Percentiles rank a stretch among this genome's conserved stretches.
Evolutionary conservation across 2,797 vertebrate genomes (phyloP).

Genomic region (Typhlichthys eigenmanni): DNA sequence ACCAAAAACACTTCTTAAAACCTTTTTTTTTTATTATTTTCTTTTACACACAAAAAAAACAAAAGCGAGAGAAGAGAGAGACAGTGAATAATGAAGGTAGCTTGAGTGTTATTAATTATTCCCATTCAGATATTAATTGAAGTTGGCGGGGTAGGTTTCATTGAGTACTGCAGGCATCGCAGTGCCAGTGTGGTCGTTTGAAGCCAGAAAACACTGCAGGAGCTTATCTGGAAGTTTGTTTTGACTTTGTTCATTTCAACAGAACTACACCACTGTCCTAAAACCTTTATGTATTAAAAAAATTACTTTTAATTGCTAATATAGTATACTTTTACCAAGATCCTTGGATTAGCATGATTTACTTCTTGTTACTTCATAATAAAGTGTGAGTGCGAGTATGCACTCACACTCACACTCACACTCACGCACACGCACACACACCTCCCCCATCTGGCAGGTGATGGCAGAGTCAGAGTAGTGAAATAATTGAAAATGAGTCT

Average conservation of each 20-base stretch:
- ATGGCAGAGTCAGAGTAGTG: conserved; percentile 41
- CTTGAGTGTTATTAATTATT: conserved; percentile 48
- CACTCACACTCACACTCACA: too few relatives aligned
- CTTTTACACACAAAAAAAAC: too few relatives aligned
- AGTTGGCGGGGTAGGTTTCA: conserved; percentile 36
- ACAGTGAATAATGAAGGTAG: conserved; percentile 26
- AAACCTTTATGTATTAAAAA: too few relatives aligned
- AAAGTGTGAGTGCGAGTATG: too few relatives aligned
- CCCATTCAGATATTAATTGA: conserved; percentile 47
- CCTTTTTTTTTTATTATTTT: too few relatives aligned
- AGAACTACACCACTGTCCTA: too few relatives aligned
- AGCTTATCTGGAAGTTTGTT: conserved; percentile 26
- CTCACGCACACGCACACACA: too few relatives aligned
- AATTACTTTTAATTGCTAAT: not conserved
- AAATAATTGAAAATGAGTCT: conserved; percentile 68
- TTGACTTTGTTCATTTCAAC: conserved; percentile 29
- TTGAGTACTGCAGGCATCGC: conserved; percentile 18
- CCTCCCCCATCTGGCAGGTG: conserved; percentile 38
- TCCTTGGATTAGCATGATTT: too few relatives aligned
- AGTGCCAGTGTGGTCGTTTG: conserved; percentile 9
- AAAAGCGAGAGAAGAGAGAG: conserved; percentile 18
- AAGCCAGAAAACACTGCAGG: conserved; percentile 18
- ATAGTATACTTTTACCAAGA: too few relatives aligned
- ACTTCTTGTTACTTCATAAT: too few relatives aligned
- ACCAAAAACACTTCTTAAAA: conserved; percentile 3